Evolutionary conservation across 2,113 vertebrate species (phyloP).

Genomic region (Gymnogyps californianus): DNA sequence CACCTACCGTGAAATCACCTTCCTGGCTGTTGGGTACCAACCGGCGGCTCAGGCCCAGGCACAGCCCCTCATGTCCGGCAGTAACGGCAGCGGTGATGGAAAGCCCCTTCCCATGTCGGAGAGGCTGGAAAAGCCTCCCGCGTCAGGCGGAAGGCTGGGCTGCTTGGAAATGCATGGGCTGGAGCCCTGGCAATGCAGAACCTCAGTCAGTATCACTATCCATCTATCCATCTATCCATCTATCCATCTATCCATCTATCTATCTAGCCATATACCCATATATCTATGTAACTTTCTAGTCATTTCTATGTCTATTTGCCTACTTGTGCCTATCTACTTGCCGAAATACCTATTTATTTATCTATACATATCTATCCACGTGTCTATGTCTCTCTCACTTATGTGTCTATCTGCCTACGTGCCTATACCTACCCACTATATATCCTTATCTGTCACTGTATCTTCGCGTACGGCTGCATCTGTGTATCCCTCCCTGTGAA

Average conservation of each 20-base stretch:
- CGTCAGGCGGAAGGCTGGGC: background rate
- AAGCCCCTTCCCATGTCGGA: rapidly evolving
- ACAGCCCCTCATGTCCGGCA: rapidly evolving
- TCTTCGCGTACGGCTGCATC: rapidly evolving
- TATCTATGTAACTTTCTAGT: background rate
- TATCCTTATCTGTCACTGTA: background rate
- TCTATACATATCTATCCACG: rapidly evolving
- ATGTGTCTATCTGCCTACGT: rapidly evolving
- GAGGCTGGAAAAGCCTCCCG: background rate
- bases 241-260: background rate
- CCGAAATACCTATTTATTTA: background rate
- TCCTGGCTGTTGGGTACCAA: background rate
- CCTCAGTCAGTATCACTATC: rapidly evolving
- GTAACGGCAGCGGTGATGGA: rapidly evolving
- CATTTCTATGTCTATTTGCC: background rate
- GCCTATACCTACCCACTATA: rapidly evolving
- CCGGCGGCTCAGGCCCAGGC: background rate
- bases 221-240: too few species aligned
- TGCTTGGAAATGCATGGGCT: background rate
- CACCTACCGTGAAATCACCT: background rate
- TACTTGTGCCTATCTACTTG: background rate
- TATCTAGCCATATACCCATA: background rate
- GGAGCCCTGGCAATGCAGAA: background rate
- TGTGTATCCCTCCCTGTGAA: background rate
- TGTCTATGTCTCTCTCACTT: rapidly evolving